Conservation (phyloP, 2,113 vertebrate genomes). For the Gavialis gangeticus region DNA sequence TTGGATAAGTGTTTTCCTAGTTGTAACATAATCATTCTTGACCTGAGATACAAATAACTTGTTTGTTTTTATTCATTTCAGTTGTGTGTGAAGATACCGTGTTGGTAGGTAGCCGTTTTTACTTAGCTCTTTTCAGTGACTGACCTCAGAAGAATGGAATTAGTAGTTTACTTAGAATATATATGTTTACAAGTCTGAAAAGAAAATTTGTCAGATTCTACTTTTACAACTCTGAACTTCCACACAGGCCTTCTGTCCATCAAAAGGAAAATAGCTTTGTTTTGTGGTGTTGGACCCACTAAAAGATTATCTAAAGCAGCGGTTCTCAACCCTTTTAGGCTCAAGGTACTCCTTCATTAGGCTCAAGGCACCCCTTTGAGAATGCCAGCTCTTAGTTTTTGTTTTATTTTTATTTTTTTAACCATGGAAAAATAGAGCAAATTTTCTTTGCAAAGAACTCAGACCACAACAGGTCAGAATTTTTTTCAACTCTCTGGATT, state of each 20-base stretch:
- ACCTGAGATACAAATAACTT: not conserved
- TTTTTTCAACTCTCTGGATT: no score
- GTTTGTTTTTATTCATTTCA: not conserved
- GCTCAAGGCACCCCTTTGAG: no score
- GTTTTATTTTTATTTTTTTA: no score
- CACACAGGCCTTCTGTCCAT: not conserved
- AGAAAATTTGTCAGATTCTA: constrained; percentile 33
- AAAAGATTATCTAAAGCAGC: not conserved
- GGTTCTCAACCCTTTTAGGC: no score
- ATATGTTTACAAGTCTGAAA: not conserved
- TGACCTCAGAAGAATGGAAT: constrained; percentile 28
- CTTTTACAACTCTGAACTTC: not conserved
- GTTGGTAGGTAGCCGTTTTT: not conserved
- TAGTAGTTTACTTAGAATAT: constrained; percentile 16
- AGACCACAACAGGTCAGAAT: no score
- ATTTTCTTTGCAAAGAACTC: no score
- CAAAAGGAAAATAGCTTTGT: not conserved
- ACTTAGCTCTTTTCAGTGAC: not conserved
- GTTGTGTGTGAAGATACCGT: not conserved
- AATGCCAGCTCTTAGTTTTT: no score
- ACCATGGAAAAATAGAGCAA: no score
- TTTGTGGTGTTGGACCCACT: not conserved
- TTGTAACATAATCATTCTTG: not conserved
- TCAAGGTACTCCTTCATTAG: no score
- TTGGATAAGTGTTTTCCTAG: not conserved